A percentile compares a stretch with the other conserved stretches of the same genome.
These are phyloP conservation scores for Oreochromis niloticus DNA, from an alignment of 2,113 vertebrate species.

Conservation along the genomic window DNA sequence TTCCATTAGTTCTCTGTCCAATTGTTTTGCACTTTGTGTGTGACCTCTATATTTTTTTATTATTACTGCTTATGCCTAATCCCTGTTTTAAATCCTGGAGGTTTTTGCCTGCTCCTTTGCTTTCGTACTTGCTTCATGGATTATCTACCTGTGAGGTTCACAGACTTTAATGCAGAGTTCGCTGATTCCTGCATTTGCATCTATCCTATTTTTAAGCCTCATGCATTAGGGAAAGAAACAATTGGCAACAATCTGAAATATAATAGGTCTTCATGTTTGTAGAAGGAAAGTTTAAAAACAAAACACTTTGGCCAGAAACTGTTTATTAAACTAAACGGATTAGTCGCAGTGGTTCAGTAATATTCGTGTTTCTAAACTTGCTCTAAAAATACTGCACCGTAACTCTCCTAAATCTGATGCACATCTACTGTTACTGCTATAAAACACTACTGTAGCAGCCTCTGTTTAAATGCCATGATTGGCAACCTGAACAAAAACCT, in stretches of 20 bases:
- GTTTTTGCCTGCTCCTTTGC: background rate
- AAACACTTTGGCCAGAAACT: background rate
- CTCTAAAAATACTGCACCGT: background rate
- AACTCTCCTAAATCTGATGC: background rate
- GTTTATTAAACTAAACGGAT: background rate
- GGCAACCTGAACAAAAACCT: background rate
- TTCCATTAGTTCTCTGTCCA: background rate
- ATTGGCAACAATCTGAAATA: background rate
- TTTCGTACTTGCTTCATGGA: background rate
- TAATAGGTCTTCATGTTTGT: background rate
- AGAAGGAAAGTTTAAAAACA: background rate
- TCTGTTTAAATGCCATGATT: background rate
- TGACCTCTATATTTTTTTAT: background rate
- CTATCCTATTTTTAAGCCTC: background rate
- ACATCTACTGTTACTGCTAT: too few species aligned
- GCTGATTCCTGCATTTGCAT: background rate
- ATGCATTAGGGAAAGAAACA: background rate
- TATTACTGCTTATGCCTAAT: background rate
- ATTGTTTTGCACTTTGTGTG: background rate
- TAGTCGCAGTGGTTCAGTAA: background rate
- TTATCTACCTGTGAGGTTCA: background rate
- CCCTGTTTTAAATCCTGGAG: background rate
- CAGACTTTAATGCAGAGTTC: background rate
- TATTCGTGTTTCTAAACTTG: background rate
- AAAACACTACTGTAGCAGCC: background rate